Evolutionary conservation across 2,888 invertebrate species (phyloP).

Genomic region (Protonemura montana): DNA sequence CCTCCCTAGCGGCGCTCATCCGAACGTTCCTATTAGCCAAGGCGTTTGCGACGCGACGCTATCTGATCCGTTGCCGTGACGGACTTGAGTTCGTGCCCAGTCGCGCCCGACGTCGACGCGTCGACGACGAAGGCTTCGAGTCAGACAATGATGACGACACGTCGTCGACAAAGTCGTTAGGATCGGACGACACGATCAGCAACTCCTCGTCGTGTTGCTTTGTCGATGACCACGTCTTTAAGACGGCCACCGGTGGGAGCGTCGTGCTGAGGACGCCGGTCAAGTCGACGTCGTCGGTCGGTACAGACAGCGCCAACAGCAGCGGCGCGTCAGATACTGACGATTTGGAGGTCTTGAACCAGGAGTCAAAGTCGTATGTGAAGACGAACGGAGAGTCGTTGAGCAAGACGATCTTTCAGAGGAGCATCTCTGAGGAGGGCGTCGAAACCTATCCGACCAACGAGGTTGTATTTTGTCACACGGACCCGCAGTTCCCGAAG

Average conservation of each 20-base stretch:
- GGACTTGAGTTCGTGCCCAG: slow-evolving; percentile 42
- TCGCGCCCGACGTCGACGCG: slow-evolving; percentile 36
- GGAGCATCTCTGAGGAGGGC: slow-evolving; percentile 23
- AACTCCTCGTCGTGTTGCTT: slow-evolving; percentile 50
- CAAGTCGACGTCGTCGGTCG: slow-evolving; percentile 40
- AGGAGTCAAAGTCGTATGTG: slow-evolving; percentile 44
- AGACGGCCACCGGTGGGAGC: slow-evolving; percentile 44
- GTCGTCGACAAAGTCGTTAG: slow-evolving; percentile 49
- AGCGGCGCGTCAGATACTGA: slow-evolving; percentile 53
- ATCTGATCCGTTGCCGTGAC: slow-evolving; percentile 44
- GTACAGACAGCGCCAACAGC: slow-evolving; percentile 53
- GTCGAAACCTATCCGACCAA: slow-evolving; percentile 51
- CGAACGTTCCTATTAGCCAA: slow-evolving; percentile 46
- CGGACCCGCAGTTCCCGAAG: slow-evolving; percentile 53
- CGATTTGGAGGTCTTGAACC: slow-evolving; percentile 48
- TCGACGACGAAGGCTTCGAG: slow-evolving; percentile 61
- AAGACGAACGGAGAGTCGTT: slow-evolving; percentile 38
- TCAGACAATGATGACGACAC: slow-evolving; percentile 59
- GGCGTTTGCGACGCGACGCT: slow-evolving; percentile 38
- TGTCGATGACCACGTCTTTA: slow-evolving; percentile 50
- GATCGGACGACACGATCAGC: slow-evolving; percentile 50
- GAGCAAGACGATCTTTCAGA: slow-evolving; percentile 45
- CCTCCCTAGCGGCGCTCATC: slow-evolving; percentile 51
- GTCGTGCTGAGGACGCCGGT: slow-evolving; percentile 39
- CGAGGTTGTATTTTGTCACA: slow-evolving; percentile 56